Evolutionary conservation across 2,888 invertebrate genomes (phyloP).

Genomic region (Acanthococcus lagerstroemiae): DNA sequence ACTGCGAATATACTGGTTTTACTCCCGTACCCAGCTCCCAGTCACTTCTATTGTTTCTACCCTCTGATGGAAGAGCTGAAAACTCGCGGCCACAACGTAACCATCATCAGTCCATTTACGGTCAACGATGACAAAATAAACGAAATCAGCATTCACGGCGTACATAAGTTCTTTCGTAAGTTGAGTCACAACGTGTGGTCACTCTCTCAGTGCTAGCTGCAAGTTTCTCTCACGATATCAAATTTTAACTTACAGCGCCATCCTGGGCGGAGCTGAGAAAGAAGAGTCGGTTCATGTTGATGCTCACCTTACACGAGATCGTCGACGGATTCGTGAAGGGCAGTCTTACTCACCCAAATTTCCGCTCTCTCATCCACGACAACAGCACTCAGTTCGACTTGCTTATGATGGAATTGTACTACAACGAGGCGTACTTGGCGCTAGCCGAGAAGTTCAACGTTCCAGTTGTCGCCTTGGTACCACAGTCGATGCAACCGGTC

Average conservation of each 20-base stretch:
- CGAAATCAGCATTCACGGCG: not conserved
- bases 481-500: conserved; percentile 52
- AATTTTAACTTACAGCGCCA: not conserved
- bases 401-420: conserved; percentile 58
- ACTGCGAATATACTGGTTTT: conserved; percentile 6
- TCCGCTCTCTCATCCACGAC: not conserved
- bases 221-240: not conserved
- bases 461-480: conserved; percentile 51
- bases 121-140: not conserved
- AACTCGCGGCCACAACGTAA: conserved; percentile 4
- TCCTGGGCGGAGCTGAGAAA: not conserved
- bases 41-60: conserved; percentile 10
- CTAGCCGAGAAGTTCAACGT: conserved; percentile 53
- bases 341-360: not conserved
- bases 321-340: not conserved
- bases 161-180: conserved; percentile 8
- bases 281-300: not conserved
- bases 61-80: not conserved
- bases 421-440: conserved; percentile 59
- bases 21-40: not conserved
- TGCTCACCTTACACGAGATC: not conserved
- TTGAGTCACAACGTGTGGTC: not conserved
- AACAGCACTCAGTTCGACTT: conserved; percentile 49
- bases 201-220: not conserved
- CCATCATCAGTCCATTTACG: not conserved